Evolutionary conservation across 2,888 invertebrate species (phyloP), one percentile per base, ranked within the genome.

Genomic region (Hemaris fuciformis): DNA sequence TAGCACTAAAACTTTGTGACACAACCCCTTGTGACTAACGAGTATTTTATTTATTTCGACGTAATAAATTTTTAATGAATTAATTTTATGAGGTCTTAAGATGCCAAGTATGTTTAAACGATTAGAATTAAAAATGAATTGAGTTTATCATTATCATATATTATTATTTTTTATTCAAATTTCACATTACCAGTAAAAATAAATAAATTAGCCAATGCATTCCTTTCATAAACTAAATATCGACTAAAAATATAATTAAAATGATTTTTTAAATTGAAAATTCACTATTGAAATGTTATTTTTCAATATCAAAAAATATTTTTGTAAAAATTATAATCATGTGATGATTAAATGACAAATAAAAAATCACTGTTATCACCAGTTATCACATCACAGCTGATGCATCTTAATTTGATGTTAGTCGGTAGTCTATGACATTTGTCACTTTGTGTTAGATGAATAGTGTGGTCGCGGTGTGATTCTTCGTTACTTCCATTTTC

Each of bases 401-500:
- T 23, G 22, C 3, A 45, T 13, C 4, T 4, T 4, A 13, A n/a
- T n/a, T 10, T 46, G 23, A 1, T 25, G 13, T 46, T n/a, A 25
- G 22, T 18, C 43, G 43, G 42, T 42, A 18, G 0, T 20, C 18
- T 45, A 20, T 22, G 18, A 45, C 5, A 25, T n/a, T n/a, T 34
- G 34, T 56, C 34, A 53, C 3, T 7, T 57, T 38, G 27, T 53
- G 27, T 38, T 38, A 34, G 18, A 34, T 20, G 34, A 22, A 34
- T 22, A n/a, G 38, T 57, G 23, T n/a, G n/a, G n/a, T n/a, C n/a
- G n/a, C 8, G 22, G 38, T 23, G 41, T 38, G 34, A 23, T 68
- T 57, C 57, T 57, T 57, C 57, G 23, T 57, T 57, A 57, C 38
- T 76, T 74, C 73, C 65, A 68, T 63, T 70, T 69, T 70, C 66